A percentile compares a stretch with the other conserved stretches of the same genome.
Conservation (phyloP, 1,140 invertebrate genomes). For the Protaetia brevitarsis region DNA sequence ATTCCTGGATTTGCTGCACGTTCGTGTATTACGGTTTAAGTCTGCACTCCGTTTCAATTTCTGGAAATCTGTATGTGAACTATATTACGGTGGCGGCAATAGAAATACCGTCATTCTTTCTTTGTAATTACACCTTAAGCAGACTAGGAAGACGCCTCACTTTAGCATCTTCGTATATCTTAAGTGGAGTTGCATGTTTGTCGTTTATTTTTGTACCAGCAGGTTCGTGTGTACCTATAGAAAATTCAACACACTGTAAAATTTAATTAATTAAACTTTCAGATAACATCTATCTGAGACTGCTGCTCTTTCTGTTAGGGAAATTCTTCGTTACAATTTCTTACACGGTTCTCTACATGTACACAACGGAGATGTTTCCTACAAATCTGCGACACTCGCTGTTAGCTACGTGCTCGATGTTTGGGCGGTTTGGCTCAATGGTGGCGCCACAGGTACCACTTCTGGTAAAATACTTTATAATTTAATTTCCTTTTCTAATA, state of each 20-base stretch:
- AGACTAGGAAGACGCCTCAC: conserved; percentile 58
- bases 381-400: conserved; percentile 51
- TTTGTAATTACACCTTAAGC: conserved; percentile 54
- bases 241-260: too few species aligned
- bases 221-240: too few species aligned
- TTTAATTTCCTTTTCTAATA: conserved; percentile 11
- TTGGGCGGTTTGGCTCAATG: conserved; percentile 67
- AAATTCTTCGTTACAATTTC: conserved; percentile 56
- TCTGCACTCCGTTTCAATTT: conserved; percentile 60
- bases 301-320: conserved; percentile 51
- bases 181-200: conserved; percentile 48
- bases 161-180: conserved; percentile 53
- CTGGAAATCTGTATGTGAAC: conserved; percentile 54
- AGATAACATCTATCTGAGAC: conserved; percentile 23
- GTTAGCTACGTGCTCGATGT: conserved; percentile 60
- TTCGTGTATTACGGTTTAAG: conserved; percentile 65
- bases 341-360: conserved; percentile 53
- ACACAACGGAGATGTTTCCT: conserved; percentile 55
- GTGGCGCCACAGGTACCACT: conserved; percentile 68
- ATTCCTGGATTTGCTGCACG: conserved; percentile 53
- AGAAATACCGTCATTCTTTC: conserved; percentile 56
- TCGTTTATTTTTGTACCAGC: conserved; percentile 48
- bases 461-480: conserved; percentile 49
- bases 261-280: too few species aligned
- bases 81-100: conserved; percentile 53